Percentiles rank a stretch among this genome's conserved stretches.
These are phyloP conservation scores for Parapsyche elsis DNA, from an alignment of 1,140 invertebrate species.

Conservation along the genomic window DNA sequence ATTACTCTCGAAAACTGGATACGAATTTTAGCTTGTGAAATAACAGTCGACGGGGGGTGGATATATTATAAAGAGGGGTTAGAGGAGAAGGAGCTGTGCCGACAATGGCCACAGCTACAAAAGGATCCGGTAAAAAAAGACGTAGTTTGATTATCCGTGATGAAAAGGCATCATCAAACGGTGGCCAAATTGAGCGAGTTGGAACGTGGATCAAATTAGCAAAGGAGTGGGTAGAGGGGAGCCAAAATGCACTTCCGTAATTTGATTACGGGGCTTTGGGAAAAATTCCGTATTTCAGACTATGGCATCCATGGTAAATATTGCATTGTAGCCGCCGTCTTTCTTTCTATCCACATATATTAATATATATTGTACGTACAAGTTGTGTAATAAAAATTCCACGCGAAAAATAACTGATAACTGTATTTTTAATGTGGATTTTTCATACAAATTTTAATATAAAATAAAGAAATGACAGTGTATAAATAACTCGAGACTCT, in stretches of 20 bases:
- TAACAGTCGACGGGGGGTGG: too few relatives aligned
- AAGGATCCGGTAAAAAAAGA: slow-evolving; percentile 2
- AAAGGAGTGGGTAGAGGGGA: background rate
- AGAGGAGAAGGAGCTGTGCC: background rate
- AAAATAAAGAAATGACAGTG: too few relatives aligned
- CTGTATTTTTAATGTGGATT: too few relatives aligned
- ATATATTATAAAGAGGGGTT: background rate
- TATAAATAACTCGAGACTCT: too few relatives aligned
- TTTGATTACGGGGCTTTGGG: background rate
- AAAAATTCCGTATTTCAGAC: background rate
- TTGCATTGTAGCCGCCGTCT: too few relatives aligned
- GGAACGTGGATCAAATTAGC: slow-evolving; percentile 29
- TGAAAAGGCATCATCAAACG: slow-evolving; percentile 33
- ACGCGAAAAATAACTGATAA: background rate
- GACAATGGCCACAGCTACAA: background rate
- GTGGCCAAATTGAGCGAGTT: slow-evolving; percentile 1
- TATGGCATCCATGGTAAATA: background rate
- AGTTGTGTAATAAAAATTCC: too few relatives aligned
- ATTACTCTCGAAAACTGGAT: too few relatives aligned
- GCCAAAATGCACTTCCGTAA: slow-evolving; percentile 11
- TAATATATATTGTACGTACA: too few relatives aligned
- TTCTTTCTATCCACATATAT: too few relatives aligned
- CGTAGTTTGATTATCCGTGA: slow-evolving; percentile 30
- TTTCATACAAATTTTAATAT: too few relatives aligned
- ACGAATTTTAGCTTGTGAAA: too few relatives aligned